These are phyloP conservation scores for Varroa destructor DNA, from an alignment of 1,140 invertebrate genomes.

Conservation along the genomic window DNA sequence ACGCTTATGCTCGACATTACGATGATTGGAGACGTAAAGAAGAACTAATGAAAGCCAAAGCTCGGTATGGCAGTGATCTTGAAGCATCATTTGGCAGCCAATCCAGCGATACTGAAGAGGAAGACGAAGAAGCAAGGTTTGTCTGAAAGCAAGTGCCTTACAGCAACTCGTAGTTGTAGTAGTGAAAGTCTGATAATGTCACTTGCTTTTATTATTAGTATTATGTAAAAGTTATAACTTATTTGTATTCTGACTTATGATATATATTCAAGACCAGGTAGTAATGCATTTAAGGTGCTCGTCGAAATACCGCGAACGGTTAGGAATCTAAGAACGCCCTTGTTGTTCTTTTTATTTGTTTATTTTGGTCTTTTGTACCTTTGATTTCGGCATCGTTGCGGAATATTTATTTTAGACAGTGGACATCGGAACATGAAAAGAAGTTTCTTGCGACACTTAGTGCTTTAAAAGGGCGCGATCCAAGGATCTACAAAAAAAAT, in stretches of 20 bases:
- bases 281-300: no score
- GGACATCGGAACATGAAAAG: conserved; percentile 38
- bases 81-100: conserved; percentile 29
- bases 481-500: conserved; percentile 44
- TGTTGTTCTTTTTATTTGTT: no score
- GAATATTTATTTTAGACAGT: not conserved
- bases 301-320: no score
- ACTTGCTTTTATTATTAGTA: no score
- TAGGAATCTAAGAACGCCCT: no score
- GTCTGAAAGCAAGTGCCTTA: not conserved
- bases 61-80: conserved; percentile 52
- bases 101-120: conserved; percentile 39
- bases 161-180: not conserved
- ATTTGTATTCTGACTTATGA: no score
- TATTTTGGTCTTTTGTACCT: no score
- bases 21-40: conserved; percentile 66
- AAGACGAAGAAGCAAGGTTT: conserved; percentile 35
- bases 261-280: no score
- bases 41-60: conserved; percentile 67
- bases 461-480: conserved; percentile 45
- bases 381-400: no score
- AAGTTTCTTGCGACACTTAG: conserved; percentile 43
- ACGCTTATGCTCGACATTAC: conserved; percentile 66
- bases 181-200: not conserved
- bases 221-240: no score